These are phyloP conservation scores for Melopsittacus undulatus DNA, from an alignment of 2,797 vertebrate species.

Conservation along the genomic window DNA sequence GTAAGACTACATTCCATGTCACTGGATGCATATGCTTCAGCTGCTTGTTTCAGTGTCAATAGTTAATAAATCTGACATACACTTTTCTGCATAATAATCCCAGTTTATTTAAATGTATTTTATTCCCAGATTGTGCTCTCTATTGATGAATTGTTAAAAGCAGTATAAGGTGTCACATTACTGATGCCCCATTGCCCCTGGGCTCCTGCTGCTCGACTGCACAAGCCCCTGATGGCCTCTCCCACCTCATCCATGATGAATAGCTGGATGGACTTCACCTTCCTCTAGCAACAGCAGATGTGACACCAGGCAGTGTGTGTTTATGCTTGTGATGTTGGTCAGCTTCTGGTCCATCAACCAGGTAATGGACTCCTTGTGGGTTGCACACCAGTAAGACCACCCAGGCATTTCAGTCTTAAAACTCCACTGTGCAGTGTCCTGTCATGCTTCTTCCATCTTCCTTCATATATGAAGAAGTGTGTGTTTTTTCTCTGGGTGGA, in stretches of 20 bases:
- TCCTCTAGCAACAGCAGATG: neutral
- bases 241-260: fast-evolving
- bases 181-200: too few species aligned
- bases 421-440: too few species aligned
- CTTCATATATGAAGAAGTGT: neutral
- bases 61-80: neutral
- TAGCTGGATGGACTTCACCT: neutral
- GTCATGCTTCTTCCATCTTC: neutral
- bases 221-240: neutral
- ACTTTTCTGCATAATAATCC: neutral
- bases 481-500: neutral
- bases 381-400: neutral
- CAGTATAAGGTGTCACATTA: neutral
- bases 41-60: neutral
- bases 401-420: neutral
- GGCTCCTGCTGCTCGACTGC: neutral
- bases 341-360: neutral
- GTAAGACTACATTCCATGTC: neutral
- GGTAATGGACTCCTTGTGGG: neutral
- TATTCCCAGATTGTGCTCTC: neutral
- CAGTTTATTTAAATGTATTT: neutral
- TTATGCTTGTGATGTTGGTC: neutral
- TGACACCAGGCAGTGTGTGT: fast-evolving
- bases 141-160: neutral
- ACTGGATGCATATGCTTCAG: neutral